phyloP scores from a whole-genome alignment of 2,113 vertebrate genomes.

The Phoxinus phoxinus region DNA sequence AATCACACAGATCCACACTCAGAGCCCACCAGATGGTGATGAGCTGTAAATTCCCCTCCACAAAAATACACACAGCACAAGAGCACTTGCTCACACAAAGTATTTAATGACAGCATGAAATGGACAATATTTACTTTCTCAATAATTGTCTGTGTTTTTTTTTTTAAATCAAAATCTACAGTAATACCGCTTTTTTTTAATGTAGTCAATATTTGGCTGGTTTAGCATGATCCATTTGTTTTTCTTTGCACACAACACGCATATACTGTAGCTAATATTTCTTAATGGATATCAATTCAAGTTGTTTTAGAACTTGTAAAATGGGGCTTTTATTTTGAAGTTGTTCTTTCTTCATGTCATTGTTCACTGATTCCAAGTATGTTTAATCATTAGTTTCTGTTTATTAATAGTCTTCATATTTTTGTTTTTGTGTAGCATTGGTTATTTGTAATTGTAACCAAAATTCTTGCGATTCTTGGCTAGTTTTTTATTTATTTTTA shows the following conservation, averaged over 20 bases:
- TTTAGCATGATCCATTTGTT: neutral
- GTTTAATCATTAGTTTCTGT: neutral
- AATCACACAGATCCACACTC: constrained; percentile 35
- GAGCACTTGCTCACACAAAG: neutral
- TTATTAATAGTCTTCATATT: neutral
- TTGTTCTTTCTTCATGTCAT: neutral
- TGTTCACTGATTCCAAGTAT: neutral
- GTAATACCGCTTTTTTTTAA: neutral
- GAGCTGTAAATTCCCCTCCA: neutral
- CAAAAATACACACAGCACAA: neutral
- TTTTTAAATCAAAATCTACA: neutral
- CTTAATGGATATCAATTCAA: neutral
- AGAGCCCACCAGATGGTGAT: constrained; percentile 45
- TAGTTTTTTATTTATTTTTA: neutral
- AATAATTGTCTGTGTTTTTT: neutral
- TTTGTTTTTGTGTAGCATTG: neutral
- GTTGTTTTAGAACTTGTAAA: neutral
- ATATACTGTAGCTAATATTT: neutral
- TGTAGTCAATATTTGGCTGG: neutral
- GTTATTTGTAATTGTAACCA: neutral
- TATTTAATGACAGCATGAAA: constrained; percentile 4
- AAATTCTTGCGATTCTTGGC: neutral
- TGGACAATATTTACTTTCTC: constrained; percentile 2
- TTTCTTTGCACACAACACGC: neutral
- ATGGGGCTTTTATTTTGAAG: neutral